Evolutionary conservation across 2,113 vertebrate species (phyloP).

Genomic region (Propithecus coquereli): DNA sequence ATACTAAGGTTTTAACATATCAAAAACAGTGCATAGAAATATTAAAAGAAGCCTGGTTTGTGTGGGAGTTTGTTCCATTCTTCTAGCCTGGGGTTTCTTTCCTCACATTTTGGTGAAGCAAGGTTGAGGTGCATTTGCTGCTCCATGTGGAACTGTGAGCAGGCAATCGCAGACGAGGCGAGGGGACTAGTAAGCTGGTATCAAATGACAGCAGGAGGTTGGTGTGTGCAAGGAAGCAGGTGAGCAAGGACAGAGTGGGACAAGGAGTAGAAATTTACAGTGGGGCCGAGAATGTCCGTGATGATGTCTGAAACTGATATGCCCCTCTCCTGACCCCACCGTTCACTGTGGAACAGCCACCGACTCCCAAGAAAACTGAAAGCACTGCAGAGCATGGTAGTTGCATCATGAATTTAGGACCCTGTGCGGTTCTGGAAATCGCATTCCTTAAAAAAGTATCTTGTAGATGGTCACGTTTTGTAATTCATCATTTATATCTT

Average conservation of each 20-base stretch:
- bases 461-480: background rate
- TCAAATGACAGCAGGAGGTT: background rate
- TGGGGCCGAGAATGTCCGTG: background rate
- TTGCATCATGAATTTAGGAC: background rate
- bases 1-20: background rate
- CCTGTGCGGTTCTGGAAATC: background rate
- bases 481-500: background rate
- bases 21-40: background rate
- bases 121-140: background rate
- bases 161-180: background rate
- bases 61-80: constrained; percentile 26
- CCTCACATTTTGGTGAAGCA: background rate
- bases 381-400: background rate
- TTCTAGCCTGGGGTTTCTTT: background rate
- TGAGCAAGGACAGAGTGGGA: background rate
- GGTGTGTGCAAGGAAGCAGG: background rate
- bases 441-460: background rate
- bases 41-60: background rate
- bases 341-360: background rate
- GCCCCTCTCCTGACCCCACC: background rate
- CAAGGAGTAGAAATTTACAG: background rate
- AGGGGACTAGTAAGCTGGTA: background rate
- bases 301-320: background rate
- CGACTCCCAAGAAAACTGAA: background rate
- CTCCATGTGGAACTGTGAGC: background rate